These are phyloP conservation scores for Numenius phaeopus DNA, from an alignment of 2,797 vertebrate genomes.

Conservation along the genomic window DNA sequence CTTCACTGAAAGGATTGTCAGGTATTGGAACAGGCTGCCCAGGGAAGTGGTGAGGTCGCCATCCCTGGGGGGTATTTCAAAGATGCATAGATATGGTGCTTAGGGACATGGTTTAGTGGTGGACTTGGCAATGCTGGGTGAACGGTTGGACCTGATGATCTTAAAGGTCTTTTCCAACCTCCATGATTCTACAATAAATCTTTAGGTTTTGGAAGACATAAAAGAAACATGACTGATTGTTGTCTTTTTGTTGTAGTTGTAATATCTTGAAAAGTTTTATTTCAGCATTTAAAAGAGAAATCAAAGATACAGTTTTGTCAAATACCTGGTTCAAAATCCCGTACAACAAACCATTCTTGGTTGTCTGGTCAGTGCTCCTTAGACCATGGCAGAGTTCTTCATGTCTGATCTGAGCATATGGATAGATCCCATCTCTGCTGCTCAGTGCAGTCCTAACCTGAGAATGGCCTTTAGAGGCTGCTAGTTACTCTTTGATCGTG, in stretches of 20 bases:
- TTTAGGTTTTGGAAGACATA: background rate
- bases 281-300: background rate
- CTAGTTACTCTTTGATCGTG: background rate
- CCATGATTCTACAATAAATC: background rate
- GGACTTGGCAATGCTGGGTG: background rate
- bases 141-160: background rate
- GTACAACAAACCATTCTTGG: accelerated
- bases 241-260: background rate
- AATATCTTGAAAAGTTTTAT: background rate
- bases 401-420: background rate
- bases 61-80: background rate
- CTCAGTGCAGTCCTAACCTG: background rate
- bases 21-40: background rate
- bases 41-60: no score
- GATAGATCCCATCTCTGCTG: background rate
- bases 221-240: background rate
- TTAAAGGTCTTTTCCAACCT: background rate
- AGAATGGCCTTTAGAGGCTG: background rate
- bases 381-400: background rate
- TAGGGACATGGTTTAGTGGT: background rate
- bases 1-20: background rate
- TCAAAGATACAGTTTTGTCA: background rate
- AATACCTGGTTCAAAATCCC: background rate
- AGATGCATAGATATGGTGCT: background rate
- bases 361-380: background rate